These are phyloP conservation scores for Drosophila sp. DNA, from an alignment of 1,140 invertebrate species.

Conservation along the genomic window DNA sequence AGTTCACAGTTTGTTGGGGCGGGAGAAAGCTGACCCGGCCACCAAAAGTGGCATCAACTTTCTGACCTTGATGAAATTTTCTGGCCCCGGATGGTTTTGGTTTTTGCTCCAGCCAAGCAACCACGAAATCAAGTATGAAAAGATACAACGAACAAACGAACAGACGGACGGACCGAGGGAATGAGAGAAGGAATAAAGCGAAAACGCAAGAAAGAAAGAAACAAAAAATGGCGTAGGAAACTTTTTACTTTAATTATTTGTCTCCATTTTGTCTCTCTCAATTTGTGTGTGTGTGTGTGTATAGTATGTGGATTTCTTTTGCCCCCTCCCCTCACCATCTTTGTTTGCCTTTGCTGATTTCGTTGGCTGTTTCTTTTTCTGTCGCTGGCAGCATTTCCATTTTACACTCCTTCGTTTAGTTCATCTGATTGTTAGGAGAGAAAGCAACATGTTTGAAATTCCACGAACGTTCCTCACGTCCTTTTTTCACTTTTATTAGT, in stretches of 20 bases:
- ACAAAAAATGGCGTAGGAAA: constrained; percentile 36
- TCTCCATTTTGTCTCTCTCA: constrained; percentile 35
- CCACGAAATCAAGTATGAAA: constrained; percentile 40
- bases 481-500: constrained; percentile 75
- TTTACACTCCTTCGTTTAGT: constrained; percentile 45
- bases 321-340: constrained; percentile 15
- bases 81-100: constrained; percentile 40
- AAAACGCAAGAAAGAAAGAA: constrained; percentile 36
- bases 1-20: constrained; percentile 1
- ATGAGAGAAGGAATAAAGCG: neutral
- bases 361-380: constrained; percentile 44
- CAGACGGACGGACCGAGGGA: too few relatives aligned
- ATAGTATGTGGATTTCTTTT: constrained; percentile 16
- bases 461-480: constrained; percentile 67
- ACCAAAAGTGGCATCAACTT: constrained; percentile 53
- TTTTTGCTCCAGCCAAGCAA: neutral
- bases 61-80: constrained; percentile 68
- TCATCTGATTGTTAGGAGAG: constrained; percentile 54
- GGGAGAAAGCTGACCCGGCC: constrained; percentile 54
- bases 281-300: constrained; percentile 19
- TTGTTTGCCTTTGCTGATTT: constrained; percentile 70
- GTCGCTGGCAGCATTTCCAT: constrained; percentile 71
- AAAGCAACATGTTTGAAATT: constrained; percentile 73
- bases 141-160: constrained; percentile 19
- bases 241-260: constrained; percentile 75